These are phyloP conservation scores for Gorsachius goisagi DNA, from an alignment of 2,113 vertebrate species.

Conservation along the genomic window DNA sequence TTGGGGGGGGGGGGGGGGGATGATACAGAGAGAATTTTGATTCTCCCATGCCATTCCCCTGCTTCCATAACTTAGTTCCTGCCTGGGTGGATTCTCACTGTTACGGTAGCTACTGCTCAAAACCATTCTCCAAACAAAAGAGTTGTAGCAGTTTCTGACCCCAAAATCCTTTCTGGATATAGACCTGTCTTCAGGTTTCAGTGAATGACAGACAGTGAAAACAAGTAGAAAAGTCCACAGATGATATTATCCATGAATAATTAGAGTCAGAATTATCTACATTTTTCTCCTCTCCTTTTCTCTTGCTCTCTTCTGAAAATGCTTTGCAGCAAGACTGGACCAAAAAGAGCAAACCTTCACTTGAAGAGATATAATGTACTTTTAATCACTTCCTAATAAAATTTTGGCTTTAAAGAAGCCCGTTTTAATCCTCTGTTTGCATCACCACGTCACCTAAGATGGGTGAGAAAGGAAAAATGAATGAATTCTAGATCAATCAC, in stretches of 20 bases:
- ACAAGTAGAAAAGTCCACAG: background rate
- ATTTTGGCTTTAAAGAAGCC: background rate
- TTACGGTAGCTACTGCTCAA: background rate
- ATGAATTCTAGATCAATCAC: background rate
- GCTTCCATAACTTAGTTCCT: background rate
- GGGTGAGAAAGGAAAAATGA: background rate
- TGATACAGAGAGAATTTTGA: background rate
- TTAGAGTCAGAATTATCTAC: background rate
- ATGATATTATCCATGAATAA: background rate
- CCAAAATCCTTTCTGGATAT: background rate
- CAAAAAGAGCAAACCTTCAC: background rate
- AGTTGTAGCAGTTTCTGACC: background rate
- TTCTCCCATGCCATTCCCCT: background rate
- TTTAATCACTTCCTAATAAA: constrained; percentile 19
- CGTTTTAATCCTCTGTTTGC: constrained; percentile 18
- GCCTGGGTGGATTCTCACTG: background rate
- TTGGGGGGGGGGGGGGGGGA: fast-evolving
- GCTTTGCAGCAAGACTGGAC: background rate
- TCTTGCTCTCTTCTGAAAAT: background rate
- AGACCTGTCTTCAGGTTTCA: background rate
- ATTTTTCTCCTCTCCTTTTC: background rate
- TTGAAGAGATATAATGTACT: background rate
- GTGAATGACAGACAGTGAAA: background rate
- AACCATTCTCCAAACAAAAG: background rate
- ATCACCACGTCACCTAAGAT: background rate